phyloP scores from a whole-genome alignment of 2,113 vertebrate species.

The Machaerirhynchus nigripectus region DNA sequence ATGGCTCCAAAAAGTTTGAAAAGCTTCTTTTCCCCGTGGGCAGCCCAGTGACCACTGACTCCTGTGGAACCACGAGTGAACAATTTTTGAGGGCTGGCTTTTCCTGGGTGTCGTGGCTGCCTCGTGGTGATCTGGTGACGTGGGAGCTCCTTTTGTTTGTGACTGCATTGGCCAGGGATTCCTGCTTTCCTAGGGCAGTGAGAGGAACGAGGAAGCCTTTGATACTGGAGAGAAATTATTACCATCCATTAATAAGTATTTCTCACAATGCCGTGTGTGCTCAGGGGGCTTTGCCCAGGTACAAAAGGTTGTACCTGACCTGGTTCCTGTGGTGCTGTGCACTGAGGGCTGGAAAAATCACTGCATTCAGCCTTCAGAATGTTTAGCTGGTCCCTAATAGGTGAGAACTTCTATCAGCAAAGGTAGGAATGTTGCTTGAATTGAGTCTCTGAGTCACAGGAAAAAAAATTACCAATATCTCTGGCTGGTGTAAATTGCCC shows the following conservation, averaged over 20 bases:
- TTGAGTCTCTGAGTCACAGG: not conserved
- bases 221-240: not conserved
- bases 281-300: not conserved
- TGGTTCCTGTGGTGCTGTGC: not conserved
- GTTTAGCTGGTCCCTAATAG: not conserved
- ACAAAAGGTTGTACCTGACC: not conserved
- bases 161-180: not conserved
- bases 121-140: not conserved
- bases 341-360: not conserved
- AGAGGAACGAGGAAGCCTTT: not conserved
- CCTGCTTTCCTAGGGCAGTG: not conserved
- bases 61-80: not conserved
- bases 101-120: not conserved
- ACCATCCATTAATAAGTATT: not conserved
- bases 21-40: not conserved
- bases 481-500: not conserved
- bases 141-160: not conserved
- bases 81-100: slow-evolving; percentile 31
- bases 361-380: not conserved
- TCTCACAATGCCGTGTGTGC: fast-evolving
- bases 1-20: not conserved
- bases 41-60: fast-evolving
- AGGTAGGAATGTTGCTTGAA: not conserved
- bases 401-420: not conserved
- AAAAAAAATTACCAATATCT: not conserved